phyloP scores from a whole-genome alignment of 2,797 vertebrate species.

The Octomys mimax region DNA sequence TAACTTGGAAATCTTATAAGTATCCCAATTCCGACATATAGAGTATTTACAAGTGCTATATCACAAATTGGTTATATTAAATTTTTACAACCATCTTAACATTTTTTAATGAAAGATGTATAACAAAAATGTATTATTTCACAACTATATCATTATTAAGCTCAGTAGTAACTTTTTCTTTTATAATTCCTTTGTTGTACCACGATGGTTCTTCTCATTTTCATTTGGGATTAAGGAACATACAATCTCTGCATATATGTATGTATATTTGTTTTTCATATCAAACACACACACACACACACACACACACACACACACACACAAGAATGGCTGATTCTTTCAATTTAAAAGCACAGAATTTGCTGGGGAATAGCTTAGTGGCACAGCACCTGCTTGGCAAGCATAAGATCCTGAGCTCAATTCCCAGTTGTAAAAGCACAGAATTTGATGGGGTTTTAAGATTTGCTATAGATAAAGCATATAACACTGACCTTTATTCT shows the following conservation, averaged over 20 bases:
- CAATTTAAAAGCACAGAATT: conserved; percentile 70
- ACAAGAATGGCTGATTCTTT: neutral
- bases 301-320: no score
- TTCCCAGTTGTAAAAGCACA: conserved; percentile 57
- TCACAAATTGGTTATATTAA: neutral
- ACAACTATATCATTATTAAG: neutral
- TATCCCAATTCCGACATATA: neutral
- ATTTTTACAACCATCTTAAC: neutral
- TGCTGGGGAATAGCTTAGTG: neutral
- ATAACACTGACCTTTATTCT: conserved; percentile 53
- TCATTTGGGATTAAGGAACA: neutral
- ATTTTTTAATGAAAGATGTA: neutral
- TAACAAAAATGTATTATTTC: neutral
- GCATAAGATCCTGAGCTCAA: no score
- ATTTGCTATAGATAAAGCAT: conserved; percentile 57
- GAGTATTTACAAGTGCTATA: neutral
- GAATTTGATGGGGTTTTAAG: conserved; percentile 82
- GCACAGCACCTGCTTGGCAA: no score
- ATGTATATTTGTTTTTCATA: neutral
- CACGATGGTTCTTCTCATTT: neutral
- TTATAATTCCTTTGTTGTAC: neutral
- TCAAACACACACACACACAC: no score
- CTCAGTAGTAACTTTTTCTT: neutral
- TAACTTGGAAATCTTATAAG: neutral
- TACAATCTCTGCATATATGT: neutral